Evolutionary conservation across 2,888 invertebrate species (phyloP), one percentile per base, ranked within the genome.

Genomic region (Synergus japonicus): DNA sequence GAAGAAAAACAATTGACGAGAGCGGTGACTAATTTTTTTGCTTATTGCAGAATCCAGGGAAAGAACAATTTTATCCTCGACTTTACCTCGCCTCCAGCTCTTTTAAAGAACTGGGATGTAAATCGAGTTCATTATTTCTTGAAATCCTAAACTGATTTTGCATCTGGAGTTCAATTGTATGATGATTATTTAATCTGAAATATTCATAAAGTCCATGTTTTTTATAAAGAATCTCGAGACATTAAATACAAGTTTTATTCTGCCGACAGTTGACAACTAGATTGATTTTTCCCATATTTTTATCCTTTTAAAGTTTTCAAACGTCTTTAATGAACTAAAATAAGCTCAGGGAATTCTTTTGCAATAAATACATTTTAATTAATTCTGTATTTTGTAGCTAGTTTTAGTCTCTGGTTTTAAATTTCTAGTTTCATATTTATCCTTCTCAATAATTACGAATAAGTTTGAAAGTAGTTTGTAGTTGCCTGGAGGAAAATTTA

Each of bases 11-110:
- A 49, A 22, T 29, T 69, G 7, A 29, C 3, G 0, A 49, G 29
- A 46, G 29, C 43, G 46, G 22, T 46, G 43, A 44, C 29, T 54
- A 49, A 69, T 69, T 69, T 49, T 69, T 49, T 67, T n/a, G 54
- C n/a, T 54, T 54, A 54, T 54, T 54, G 8, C n/a, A n/a, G n/a
- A 29, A 29, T 29, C 29, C 3, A 2, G 8, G 54, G 8, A 54
- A n/a, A 9, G 54, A 18, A 54, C n/a, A 54, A 54, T 54, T 54
- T 54, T 49, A 49, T n/a, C 12, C 3, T 12, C n/a, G n/a, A 54
- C 15, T 54, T 54, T 49, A 49, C 43, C 18, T 15, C 13, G 22
- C 46, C 15, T 46, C 15, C 13, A 64, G 37, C 37, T 13, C 37
- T 41, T 64, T 15, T 13, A 29, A 64, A 37, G 7, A 41, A 64